phyloP scores from a whole-genome alignment of 2,888 invertebrate genomes.

The Eristalinus sepulchralis region DNA sequence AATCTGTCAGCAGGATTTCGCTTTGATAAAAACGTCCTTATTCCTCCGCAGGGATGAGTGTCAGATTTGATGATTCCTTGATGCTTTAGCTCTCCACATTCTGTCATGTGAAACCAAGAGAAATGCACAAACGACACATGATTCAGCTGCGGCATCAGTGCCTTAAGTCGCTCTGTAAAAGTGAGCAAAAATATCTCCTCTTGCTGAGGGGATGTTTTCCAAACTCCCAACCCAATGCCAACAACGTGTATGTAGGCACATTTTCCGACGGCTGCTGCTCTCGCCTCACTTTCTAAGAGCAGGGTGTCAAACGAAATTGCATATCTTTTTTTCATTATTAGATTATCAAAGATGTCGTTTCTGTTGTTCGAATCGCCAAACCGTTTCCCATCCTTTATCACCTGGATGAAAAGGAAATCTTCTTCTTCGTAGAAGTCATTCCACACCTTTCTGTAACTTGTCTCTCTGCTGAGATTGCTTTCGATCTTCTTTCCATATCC shows the following conservation, averaged over 20 bases:
- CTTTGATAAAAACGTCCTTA: slow-evolving; percentile 82
- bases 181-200: slow-evolving; percentile 84
- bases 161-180: slow-evolving; percentile 84
- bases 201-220: slow-evolving; percentile 85
- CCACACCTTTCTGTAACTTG: slow-evolving; percentile 74
- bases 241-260: slow-evolving; percentile 85
- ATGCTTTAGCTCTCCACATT: slow-evolving; percentile 81
- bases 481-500: slow-evolving; percentile 80
- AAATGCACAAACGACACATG: slow-evolving; percentile 86
- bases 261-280: slow-evolving; percentile 82
- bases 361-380: slow-evolving; percentile 75
- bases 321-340: slow-evolving; percentile 80
- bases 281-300: slow-evolving; percentile 84
- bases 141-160: slow-evolving; percentile 81
- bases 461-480: slow-evolving; percentile 26
- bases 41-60: slow-evolving; percentile 80
- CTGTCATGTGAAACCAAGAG: slow-evolving; percentile 83
- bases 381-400: slow-evolving; percentile 74
- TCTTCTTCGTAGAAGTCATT: slow-evolving; percentile 74
- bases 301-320: slow-evolving; percentile 84
- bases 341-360: slow-evolving; percentile 78
- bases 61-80: slow-evolving; percentile 77
- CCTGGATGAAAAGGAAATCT: slow-evolving; percentile 74
- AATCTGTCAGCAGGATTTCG: slow-evolving; percentile 83
- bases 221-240: slow-evolving; percentile 86